Evolutionary conservation across 1,140 invertebrate species (phyloP), one percentile per base, ranked within the genome.

Genomic region (Bradysia coprophila): DNA sequence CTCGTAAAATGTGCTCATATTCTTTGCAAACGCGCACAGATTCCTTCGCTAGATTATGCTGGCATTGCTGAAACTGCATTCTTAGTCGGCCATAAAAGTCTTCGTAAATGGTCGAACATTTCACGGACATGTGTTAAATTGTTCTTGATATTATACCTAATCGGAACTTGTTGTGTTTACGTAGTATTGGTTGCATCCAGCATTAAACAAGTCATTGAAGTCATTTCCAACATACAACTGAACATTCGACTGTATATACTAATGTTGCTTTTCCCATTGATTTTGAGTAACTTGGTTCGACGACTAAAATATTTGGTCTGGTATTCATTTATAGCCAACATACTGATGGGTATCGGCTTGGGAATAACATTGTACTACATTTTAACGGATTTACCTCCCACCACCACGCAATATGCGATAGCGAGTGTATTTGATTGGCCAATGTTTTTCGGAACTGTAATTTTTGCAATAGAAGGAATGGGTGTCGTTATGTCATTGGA

Each of bases 161-260:
- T 98, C 32, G 95, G 95, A 21, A 98, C 96, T 59, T 98, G 95
- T 64, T 97, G 92, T 65, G 92, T 98, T 1, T 98, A 98, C 62
- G 77, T 95, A 42, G 80, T 95, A 2, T 98, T 98, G 57, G 85
- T 97, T 16, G 73, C 90, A 1, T 78, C 75, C 43, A 97, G 88
- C 62, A 50, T 89, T 0, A 76, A 85, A 55, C 75, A 86, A 63
- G 80, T 89, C 10, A 68, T 81, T 1, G 75, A 81, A 46, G 56
- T 61, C 44, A 73, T 85, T 40, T 53, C 62, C 6, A 54, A 56
- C 2, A 56, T 59, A 1, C 63, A 60, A 9, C 49, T 72, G 22
- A 69, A 76, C 51, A 42, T 81, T 1, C 62, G 78, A 41, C 43
- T 73, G 3, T 39, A 39, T n/a, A 23, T 39, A 39, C 86, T 90